Conservation (phyloP, 2,888 invertebrate genomes). For the Tachina grossa region DNA sequence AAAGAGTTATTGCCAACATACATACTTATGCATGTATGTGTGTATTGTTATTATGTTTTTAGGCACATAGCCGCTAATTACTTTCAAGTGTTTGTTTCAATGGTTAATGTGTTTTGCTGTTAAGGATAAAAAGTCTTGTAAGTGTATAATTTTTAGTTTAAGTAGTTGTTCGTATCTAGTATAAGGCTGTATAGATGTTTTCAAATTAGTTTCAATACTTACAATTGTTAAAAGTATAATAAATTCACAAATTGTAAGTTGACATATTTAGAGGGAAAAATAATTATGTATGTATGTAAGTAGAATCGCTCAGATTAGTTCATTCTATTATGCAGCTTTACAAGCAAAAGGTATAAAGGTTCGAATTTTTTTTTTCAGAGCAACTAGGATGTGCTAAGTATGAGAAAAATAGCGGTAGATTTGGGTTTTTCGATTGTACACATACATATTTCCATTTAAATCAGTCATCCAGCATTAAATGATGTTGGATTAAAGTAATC, state of each 20-base stretch:
- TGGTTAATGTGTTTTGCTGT: constrained; percentile 1
- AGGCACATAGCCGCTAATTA: constrained; percentile 53
- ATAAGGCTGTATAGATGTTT: neutral
- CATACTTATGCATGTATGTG: neutral
- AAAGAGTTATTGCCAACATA: constrained; percentile 54
- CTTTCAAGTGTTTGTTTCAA: constrained; percentile 48
- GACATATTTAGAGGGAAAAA: neutral
- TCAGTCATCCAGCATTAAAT: no score
- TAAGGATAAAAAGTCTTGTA: constrained; percentile 14
- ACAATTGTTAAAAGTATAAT: neutral
- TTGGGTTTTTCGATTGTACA: no score
- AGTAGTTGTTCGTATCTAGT: neutral
- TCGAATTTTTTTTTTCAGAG: no score
- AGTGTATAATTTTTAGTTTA: constrained; percentile 9
- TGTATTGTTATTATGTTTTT: neutral
- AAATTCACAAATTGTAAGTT: neutral
- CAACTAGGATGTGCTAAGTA: no score
- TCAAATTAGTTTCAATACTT: neutral
- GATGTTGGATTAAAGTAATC: no score
- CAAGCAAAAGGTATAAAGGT: no score
- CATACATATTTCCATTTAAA: no score
- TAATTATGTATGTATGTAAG: no score
- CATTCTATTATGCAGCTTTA: no score
- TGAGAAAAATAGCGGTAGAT: no score
- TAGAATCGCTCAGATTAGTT: no score